phyloP scores from a whole-genome alignment of 2,888 invertebrate species.

The Lasioglossum oenotherae region DNA sequence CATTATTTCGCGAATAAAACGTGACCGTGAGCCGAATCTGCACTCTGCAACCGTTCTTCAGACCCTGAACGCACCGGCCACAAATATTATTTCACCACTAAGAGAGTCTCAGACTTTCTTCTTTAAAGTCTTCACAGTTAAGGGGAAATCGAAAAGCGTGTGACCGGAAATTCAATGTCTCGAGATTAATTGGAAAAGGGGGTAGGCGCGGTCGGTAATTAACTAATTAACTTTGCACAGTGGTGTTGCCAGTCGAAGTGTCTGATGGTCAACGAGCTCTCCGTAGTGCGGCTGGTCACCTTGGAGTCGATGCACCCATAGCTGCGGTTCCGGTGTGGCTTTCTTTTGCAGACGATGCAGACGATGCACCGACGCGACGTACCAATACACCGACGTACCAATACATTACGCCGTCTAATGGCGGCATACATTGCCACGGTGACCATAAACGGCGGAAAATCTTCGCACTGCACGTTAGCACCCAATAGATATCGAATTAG shows the following conservation, averaged over 20 bases:
- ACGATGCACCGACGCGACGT: slow-evolving; percentile 86
- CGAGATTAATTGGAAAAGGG: not conserved
- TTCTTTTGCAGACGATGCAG: slow-evolving; percentile 79
- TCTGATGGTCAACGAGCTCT: slow-evolving; percentile 83
- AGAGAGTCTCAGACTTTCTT: not conserved
- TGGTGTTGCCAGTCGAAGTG: slow-evolving; percentile 86
- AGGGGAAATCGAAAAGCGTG: not conserved
- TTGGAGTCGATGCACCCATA: slow-evolving; percentile 83
- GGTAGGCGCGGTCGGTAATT: slow-evolving; percentile 16
- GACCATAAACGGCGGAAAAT: slow-evolving; percentile 85
- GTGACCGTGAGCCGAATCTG: not conserved
- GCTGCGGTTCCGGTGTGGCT: slow-evolving; percentile 85
- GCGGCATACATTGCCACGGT: slow-evolving; percentile 86
- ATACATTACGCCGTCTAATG: slow-evolving; percentile 82
- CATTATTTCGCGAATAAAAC: not conserved
- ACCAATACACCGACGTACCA: not conserved
- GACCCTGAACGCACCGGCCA: not conserved
- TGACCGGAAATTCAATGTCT: not conserved
- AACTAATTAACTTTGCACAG: slow-evolving; percentile 76
- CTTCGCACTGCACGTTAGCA: slow-evolving; percentile 84
- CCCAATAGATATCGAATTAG: no score
- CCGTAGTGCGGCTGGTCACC: slow-evolving; percentile 85
- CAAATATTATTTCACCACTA: not conserved
- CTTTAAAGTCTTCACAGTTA: no score
- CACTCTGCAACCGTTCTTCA: not conserved